phyloP scores from a whole-genome alignment of 2,888 invertebrate genomes.

The Dexiosoma caninum region DNA sequence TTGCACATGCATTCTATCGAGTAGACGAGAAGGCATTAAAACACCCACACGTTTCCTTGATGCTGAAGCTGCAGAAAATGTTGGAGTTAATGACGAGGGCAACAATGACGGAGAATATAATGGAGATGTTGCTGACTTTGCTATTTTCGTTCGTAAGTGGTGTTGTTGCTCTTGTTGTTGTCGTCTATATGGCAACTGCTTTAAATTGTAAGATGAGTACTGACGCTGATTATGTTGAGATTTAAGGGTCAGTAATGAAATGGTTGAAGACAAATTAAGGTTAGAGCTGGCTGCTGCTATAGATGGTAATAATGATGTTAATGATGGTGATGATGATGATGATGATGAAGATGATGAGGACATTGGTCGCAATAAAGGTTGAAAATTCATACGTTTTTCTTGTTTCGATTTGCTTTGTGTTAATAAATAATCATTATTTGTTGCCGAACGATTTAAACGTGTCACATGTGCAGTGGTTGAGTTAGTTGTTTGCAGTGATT shows the following conservation, averaged over 20 bases:
- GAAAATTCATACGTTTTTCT: slow-evolving; percentile 12
- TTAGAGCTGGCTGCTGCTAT: slow-evolving; percentile 22
- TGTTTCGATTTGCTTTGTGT: slow-evolving; percentile 30
- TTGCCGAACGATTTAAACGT: slow-evolving; percentile 62
- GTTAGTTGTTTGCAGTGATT: slow-evolving; percentile 20
- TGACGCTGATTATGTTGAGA: slow-evolving; percentile 45
- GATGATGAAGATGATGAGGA: slow-evolving; percentile 28
- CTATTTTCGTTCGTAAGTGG: slow-evolving; percentile 16
- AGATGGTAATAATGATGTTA: slow-evolving; percentile 25
- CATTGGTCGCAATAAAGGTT: slow-evolving; percentile 50
- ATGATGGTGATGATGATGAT: slow-evolving; percentile 11
- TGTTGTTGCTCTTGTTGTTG: slow-evolving; percentile 49
- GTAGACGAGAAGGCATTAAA: slow-evolving; percentile 72
- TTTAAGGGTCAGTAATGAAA: slow-evolving; percentile 12
- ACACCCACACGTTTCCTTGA: slow-evolving; percentile 69
- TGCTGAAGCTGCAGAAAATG: neutral
- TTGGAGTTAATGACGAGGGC: neutral
- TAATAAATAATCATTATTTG: slow-evolving; percentile 39
- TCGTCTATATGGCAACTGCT: neutral
- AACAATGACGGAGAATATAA: neutral
- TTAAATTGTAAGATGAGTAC: slow-evolving; percentile 22
- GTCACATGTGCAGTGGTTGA: slow-evolving; percentile 57
- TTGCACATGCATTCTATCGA: slow-evolving; percentile 74
- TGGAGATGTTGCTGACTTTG: slow-evolving; percentile 32
- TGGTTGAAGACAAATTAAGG: slow-evolving; percentile 41